Percentiles rank a stretch among this genome's conserved stretches.
Conservation (phyloP, 1,140 invertebrate species). For the Helicoverpa zea region DNA sequence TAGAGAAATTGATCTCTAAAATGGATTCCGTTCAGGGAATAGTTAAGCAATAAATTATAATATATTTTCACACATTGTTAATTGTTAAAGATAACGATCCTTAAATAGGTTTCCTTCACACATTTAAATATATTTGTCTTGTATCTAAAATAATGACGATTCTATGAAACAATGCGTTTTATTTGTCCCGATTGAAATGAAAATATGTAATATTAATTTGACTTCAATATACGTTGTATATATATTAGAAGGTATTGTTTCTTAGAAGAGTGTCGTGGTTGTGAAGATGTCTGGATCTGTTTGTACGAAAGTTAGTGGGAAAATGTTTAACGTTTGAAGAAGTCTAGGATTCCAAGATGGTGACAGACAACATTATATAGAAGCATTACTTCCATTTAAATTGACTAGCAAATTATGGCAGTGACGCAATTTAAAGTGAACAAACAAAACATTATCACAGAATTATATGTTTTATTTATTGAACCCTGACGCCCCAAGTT, state of each 20-base stretch:
- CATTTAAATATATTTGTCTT: neutral
- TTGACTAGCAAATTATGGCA: conserved; percentile 1
- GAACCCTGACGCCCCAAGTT: neutral
- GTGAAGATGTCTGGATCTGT: conserved; percentile 14
- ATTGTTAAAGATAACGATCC: neutral
- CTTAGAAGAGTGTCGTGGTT: conserved; percentile 24
- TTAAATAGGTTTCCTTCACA: neutral
- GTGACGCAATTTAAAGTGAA: conserved; percentile 26
- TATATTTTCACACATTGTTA: conserved; percentile 28
- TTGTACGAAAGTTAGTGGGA: neutral
- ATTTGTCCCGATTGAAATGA: neutral
- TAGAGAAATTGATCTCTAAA: conserved; percentile 21
- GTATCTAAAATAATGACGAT: conserved; percentile 12
- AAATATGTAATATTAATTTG: neutral
- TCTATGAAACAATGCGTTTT: conserved; percentile 17
- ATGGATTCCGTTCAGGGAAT: conserved; percentile 3
- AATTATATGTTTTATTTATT: conserved; percentile 23
- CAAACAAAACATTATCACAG: conserved; percentile 31
- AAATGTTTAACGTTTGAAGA: neutral
- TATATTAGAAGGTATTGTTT: conserved; percentile 5
- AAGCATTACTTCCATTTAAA: conserved; percentile 6
- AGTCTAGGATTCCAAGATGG: conserved; percentile 1
- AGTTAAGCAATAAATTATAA: conserved; percentile 16
- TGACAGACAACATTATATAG: neutral
- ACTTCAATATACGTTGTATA: too few species aligned